Evolutionary conservation across 2,797 vertebrate genomes (phyloP), one percentile per base, ranked within the genome.

Genomic region (Odontamblyopus rebecca): DNA sequence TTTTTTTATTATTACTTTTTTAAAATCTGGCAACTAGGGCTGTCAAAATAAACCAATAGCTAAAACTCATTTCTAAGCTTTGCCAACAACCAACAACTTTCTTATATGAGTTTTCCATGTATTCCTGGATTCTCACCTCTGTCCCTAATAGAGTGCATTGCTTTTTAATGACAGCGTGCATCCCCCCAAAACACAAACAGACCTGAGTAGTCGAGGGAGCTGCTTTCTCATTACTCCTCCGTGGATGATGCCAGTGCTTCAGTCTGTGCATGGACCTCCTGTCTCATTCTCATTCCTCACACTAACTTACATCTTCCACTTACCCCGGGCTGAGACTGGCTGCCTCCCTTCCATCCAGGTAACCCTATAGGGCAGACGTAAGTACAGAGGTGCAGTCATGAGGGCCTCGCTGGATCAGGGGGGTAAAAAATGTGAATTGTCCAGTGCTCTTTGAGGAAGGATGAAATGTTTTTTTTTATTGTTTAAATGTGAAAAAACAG

Each of bases 251-350:
- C 41, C 26, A 29, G 23, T 15, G 4, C 35, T 67, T 32, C 35
- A 56, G 57, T 44, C 54, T 57, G n/a, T 44, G 53, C 67, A 9
- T 38, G 35, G 13, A 30, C n/a, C 3, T 35, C 23, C 15, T 44
- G n/a, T 6, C 56, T 68, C 51, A 59, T 68, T 68, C 30, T 54
- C 23, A 68, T 68, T 68, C 67, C 19, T 16, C 53, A 27, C 54
- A 27, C 53, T 27, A 23, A 32, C 51, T 68, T 68, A 27, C 66
- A 35, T 56, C 29, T 68, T 54, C 51, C 66, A 68, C 48, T 68
- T 68, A 59, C 18, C 67, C 67, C 7, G 54, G 53, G 41, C 53
- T 68, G 67, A 68, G 41, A 68, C 27, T 68, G 51, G 57, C 26
- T 15, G 67, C 30, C 41, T 44, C 32, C 3, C 41, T 13, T 44